These are phyloP conservation scores for Aphelinus certus DNA, from an alignment of 1,140 invertebrate species.

Conservation along the genomic window DNA sequence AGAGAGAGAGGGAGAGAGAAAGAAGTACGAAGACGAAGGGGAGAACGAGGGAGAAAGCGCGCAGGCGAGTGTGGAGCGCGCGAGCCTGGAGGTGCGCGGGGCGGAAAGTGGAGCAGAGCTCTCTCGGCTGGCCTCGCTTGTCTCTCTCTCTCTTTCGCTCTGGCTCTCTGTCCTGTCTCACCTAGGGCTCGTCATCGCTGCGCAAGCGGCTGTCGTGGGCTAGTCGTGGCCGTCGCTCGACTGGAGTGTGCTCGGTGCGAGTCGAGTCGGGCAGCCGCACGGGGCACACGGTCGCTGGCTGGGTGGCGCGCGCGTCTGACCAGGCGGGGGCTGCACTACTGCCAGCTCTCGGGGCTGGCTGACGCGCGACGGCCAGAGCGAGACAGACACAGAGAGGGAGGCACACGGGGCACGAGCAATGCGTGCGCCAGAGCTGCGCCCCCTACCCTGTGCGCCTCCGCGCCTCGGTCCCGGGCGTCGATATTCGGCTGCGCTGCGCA, in stretches of 20 bases:
- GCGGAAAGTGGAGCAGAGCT: not conserved
- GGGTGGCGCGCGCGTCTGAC: constrained; percentile 45
- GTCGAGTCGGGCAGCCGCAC: too few relatives aligned
- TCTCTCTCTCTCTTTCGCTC: constrained; percentile 7
- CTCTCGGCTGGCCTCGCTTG: constrained; percentile 24
- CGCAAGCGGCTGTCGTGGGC: not conserved
- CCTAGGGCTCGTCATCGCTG: not conserved
- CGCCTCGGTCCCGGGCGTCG: constrained; percentile 47
- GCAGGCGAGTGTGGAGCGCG: not conserved
- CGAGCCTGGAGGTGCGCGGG: not conserved
- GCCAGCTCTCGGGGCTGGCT: constrained; percentile 43
- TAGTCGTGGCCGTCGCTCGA: constrained; percentile 4
- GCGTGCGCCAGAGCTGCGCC: not conserved
- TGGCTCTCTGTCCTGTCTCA: not conserved
- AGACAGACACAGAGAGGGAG: not conserved
- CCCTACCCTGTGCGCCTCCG: constrained; percentile 50
- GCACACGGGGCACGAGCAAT: not conserved
- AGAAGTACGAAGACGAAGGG: not conserved
- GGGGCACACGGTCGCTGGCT: too few relatives aligned
- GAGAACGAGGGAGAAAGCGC: constrained; percentile 4
- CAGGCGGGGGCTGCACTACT: constrained; percentile 62
- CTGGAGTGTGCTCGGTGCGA: too few relatives aligned
- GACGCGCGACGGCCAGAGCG: constrained; percentile 34
- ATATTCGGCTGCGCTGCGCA: constrained; percentile 33
- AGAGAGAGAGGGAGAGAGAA: constrained; percentile 3